Evolutionary conservation across 2,797 vertebrate species (phyloP).

Genomic region (Myioborus miniatus): DNA sequence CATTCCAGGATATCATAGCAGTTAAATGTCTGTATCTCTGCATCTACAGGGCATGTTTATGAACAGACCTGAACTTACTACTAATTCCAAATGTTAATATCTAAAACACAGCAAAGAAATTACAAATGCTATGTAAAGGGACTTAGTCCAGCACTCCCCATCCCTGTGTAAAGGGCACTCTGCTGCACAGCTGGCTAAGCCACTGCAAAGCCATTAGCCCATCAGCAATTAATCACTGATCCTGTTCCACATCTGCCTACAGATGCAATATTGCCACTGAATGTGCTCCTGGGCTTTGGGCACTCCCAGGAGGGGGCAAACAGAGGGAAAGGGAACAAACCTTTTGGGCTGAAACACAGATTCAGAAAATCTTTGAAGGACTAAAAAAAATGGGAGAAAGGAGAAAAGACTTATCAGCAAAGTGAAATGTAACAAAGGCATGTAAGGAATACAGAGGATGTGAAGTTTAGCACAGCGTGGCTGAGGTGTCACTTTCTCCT

Average conservation of each 20-base stretch:
- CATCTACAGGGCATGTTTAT: background rate
- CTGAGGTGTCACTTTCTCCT: background rate
- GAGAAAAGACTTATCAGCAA: background rate
- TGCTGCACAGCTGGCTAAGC: constrained; percentile 27
- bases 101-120: background rate
- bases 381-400: background rate
- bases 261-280: background rate
- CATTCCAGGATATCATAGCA: background rate
- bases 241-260: constrained; percentile 6
- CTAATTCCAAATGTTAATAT: constrained; percentile 1
- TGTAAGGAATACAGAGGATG: background rate
- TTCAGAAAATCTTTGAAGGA: background rate
- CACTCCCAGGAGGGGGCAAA: background rate
- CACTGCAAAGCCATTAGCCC: constrained; percentile 20
- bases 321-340: background rate
- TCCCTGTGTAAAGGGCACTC: background rate
- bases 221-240: constrained; percentile 15
- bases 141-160: background rate
- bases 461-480: background rate
- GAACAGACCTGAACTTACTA: background rate
- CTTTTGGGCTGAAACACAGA: background rate
- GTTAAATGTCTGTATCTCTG: background rate
- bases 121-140: background rate
- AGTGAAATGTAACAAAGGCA: background rate
- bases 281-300: background rate